Evolutionary conservation across 1,140 invertebrate genomes (phyloP).

Genomic region (Philotrypesis tridentata): DNA sequence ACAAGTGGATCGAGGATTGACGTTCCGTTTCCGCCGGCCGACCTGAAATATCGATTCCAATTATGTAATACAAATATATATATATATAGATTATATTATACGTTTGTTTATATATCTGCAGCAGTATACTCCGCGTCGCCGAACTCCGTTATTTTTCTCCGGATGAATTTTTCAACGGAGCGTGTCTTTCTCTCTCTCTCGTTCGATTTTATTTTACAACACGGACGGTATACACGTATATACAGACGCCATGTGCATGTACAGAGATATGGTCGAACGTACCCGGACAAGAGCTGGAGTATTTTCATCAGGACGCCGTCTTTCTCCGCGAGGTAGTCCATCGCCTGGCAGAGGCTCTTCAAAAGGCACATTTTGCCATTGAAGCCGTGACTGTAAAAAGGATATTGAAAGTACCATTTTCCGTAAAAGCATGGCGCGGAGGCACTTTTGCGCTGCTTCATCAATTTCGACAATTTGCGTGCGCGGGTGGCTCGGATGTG

Average conservation of each 20-base stretch:
- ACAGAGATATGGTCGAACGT: no score
- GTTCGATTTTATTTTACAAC: not conserved
- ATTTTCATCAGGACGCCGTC: constrained; percentile 68
- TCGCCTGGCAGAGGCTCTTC: constrained; percentile 74
- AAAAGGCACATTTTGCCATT: constrained; percentile 75
- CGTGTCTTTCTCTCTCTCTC: no score
- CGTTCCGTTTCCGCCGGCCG: constrained; percentile 55
- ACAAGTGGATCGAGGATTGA: constrained; percentile 57
- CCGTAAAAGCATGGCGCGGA: not conserved
- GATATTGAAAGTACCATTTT: not conserved
- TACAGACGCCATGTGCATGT: no score
- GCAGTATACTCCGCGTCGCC: no score
- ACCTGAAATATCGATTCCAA: constrained; percentile 60
- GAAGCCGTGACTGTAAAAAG: constrained; percentile 73
- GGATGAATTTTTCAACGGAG: no score
- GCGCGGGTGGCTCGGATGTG: no score
- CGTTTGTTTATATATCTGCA: no score
- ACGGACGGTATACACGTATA: no score
- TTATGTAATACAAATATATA: not conserved
- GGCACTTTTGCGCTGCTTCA: not conserved
- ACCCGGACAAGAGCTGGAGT: constrained; percentile 65
- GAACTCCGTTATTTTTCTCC: no score
- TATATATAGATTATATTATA: no score
- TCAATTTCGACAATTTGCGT: not conserved
- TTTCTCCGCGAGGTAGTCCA: constrained; percentile 54